Conservation (phyloP, 2,113 vertebrate species). For the Tychaedon coryphoeus region DNA sequence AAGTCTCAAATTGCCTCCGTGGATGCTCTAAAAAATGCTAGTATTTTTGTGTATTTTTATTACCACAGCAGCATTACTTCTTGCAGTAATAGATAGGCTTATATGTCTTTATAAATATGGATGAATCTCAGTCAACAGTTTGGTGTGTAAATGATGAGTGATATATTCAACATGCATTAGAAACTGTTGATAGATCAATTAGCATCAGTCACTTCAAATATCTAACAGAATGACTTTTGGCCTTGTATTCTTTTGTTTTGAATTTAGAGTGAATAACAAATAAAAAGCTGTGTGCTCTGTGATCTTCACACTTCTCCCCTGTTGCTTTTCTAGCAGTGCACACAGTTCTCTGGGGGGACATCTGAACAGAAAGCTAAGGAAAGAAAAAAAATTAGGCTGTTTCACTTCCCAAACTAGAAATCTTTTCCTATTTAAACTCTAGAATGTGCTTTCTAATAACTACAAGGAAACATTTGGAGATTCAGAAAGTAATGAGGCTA, state of each 20-base stretch:
- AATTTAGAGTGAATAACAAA: neutral
- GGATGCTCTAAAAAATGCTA: conserved; percentile 35
- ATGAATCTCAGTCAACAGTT: neutral
- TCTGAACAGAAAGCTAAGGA: neutral
- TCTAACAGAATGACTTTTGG: neutral
- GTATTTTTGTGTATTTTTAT: conserved; percentile 61
- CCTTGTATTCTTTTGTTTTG: neutral
- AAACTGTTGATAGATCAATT: conserved; percentile 38
- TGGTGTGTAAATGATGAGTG: neutral
- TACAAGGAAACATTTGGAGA: neutral
- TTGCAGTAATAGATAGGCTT: neutral
- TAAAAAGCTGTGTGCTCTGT: neutral
- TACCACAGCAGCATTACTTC: conserved; percentile 15
- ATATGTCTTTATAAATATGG: conserved; percentile 27
- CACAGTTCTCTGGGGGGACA: neutral
- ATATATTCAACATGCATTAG: neutral
- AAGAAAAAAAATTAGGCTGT: neutral
- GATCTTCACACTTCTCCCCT: neutral
- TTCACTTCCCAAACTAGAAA: neutral
- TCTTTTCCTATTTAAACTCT: neutral
- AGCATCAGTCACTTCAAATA: conserved; percentile 19
- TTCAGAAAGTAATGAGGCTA: neutral
- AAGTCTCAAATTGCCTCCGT: conserved; percentile 37
- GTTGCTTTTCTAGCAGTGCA: neutral
- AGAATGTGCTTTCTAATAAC: neutral